Conservation (phyloP, 2,113 vertebrate genomes). For the Corynorhinus townsendii region DNA sequence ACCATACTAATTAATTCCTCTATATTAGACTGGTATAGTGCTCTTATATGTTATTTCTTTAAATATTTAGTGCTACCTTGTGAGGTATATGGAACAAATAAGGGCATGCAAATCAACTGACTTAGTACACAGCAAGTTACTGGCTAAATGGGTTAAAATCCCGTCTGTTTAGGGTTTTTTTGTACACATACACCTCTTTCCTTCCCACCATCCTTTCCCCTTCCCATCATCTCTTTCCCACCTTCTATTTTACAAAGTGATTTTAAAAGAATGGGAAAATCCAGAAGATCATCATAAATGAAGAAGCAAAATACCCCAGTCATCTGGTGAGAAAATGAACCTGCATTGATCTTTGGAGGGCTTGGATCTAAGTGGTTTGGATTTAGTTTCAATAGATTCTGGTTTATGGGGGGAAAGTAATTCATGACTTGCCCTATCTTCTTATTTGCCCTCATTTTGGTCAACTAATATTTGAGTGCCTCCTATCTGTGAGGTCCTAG, state of each 20-base stretch:
- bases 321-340: neutral
- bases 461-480: neutral
- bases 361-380: neutral
- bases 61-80: conserved; percentile 31
- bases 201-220: neutral
- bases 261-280: neutral
- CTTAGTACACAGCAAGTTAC: neutral
- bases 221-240: neutral
- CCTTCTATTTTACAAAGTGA: neutral
- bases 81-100: neutral
- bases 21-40: neutral
- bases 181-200: neutral
- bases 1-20: neutral
- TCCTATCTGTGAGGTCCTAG: neutral
- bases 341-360: neutral
- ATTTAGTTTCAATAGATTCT: neutral
- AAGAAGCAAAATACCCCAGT: neutral
- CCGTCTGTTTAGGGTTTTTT: neutral
- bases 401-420: neutral
- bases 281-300: neutral
- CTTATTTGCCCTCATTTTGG: neutral
- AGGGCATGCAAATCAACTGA: neutral
- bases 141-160: conserved; percentile 3
- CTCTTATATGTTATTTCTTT: conserved; percentile 2
- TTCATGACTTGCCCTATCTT: neutral